These are phyloP conservation scores for Cyanoderma ruficeps DNA, from an alignment of 2,113 vertebrate genomes.

Conservation along the genomic window DNA sequence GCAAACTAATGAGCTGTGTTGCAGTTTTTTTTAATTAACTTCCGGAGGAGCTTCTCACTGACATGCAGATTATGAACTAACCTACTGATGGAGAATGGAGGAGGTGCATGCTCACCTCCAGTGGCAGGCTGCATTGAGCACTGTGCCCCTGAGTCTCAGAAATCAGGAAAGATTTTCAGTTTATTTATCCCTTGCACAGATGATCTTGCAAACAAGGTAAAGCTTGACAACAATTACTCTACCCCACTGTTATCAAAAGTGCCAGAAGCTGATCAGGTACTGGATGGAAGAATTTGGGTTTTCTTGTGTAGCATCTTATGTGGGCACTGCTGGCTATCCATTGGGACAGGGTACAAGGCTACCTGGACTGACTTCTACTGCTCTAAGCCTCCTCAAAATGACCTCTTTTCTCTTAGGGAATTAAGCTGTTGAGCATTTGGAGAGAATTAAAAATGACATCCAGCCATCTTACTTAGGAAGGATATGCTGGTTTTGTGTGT, in stretches of 20 bases:
- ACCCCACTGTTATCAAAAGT: neutral
- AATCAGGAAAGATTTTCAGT: neutral
- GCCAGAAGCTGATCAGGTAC: neutral
- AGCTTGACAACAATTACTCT: neutral
- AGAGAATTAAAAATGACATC: neutral
- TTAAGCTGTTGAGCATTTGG: neutral
- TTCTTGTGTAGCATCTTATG: neutral
- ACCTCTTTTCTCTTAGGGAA: neutral
- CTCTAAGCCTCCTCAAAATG: neutral
- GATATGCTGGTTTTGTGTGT: neutral
- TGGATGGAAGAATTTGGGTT: neutral
- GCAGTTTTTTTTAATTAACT: constrained; percentile 51
- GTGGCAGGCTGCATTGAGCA: neutral
- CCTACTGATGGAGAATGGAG: neutral
- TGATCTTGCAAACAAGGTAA: neutral
- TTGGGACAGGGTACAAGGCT: neutral
- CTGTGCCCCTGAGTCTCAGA: neutral
- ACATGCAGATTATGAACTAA: constrained; percentile 1
- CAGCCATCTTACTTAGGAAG: neutral
- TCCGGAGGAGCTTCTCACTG: neutral
- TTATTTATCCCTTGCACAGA: neutral
- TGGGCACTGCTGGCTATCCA: neutral
- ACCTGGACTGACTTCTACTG: neutral
- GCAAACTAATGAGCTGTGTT: constrained; percentile 29
- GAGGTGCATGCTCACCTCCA: neutral